A percentile compares a stretch with the other conserved stretches of the same genome.
Conservation (phyloP, 1,140 invertebrate genomes). For the Neoseiulus cucumeris region DNA sequence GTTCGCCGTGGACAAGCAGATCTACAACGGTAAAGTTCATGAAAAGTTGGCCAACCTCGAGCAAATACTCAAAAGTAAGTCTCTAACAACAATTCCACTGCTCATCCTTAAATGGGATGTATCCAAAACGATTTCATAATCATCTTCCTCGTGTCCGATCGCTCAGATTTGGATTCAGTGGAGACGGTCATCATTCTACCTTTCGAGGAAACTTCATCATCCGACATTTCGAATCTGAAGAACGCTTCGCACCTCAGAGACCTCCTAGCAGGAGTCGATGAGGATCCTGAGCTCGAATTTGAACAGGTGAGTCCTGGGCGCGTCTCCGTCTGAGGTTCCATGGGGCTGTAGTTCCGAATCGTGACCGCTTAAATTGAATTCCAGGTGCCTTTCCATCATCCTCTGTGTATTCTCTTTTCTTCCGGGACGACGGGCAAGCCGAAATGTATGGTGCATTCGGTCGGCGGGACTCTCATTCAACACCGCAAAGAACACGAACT, state of each 20-base stretch:
- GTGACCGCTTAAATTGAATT: background rate
- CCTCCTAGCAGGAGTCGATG: background rate
- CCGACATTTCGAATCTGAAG: background rate
- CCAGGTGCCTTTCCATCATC: constrained; percentile 41
- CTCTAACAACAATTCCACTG: too few relatives aligned
- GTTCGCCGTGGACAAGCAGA: constrained; percentile 15
- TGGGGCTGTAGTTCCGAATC: too few relatives aligned
- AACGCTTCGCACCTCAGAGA: background rate
- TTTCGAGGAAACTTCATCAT: background rate
- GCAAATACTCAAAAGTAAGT: constrained; percentile 4
- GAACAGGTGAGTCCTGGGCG: background rate
- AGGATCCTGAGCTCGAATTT: background rate
- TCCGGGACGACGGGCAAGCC: constrained; percentile 40
- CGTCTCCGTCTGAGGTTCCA: too few relatives aligned
- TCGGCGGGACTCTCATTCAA: constrained; percentile 30
- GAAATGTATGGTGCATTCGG: constrained; percentile 41
- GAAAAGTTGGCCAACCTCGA: constrained; percentile 13
- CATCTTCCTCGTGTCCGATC: background rate
- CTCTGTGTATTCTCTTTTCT: constrained; percentile 40
- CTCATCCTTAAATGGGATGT: too few relatives aligned
- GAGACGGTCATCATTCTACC: background rate
- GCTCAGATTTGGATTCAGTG: background rate
- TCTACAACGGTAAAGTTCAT: constrained; percentile 4
- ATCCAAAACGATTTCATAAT: too few relatives aligned
- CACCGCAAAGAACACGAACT: background rate